phyloP scores from a whole-genome alignment of 1,140 invertebrate species.

The Meloidogyne exigua region DNA sequence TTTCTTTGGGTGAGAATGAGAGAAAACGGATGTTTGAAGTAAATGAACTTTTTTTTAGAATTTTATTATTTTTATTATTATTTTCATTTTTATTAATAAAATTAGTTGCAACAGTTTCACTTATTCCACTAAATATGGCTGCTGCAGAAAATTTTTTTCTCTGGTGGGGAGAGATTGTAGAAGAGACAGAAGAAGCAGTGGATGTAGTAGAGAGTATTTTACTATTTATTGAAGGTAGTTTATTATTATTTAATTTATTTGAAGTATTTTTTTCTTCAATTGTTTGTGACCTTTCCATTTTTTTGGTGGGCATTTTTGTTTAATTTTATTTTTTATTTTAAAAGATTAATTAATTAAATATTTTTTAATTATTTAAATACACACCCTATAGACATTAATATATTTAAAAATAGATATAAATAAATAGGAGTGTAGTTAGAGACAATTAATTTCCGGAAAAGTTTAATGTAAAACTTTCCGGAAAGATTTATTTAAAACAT shows the following conservation, averaged over 20 bases:
- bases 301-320: conserved; percentile 2
- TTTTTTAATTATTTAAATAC: too few species aligned
- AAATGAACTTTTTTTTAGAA: conserved; percentile 18
- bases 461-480: too few species aligned
- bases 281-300: conserved; percentile 8
- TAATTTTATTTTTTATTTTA: not conserved
- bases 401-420: too few species aligned
- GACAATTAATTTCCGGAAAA: too few species aligned
- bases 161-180: not conserved
- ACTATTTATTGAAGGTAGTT: not conserved
- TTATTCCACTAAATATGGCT: conserved; percentile 27
- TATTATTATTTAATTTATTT: not conserved
- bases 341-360: too few species aligned
- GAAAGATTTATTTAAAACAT: too few species aligned
- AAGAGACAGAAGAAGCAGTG: not conserved
- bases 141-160: conserved; percentile 21
- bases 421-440: too few species aligned
- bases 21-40: conserved; percentile 17
- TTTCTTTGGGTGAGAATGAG: conserved; percentile 17
- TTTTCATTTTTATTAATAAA: conserved; percentile 2
- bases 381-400: too few species aligned
- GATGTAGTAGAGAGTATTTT: not conserved
- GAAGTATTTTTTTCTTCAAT: conserved; percentile 15
- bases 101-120: conserved; percentile 3
- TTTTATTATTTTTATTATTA: too few species aligned